Evolutionary conservation across 2,888 invertebrate species (phyloP).

Genomic region (Campoplex nolae): DNA sequence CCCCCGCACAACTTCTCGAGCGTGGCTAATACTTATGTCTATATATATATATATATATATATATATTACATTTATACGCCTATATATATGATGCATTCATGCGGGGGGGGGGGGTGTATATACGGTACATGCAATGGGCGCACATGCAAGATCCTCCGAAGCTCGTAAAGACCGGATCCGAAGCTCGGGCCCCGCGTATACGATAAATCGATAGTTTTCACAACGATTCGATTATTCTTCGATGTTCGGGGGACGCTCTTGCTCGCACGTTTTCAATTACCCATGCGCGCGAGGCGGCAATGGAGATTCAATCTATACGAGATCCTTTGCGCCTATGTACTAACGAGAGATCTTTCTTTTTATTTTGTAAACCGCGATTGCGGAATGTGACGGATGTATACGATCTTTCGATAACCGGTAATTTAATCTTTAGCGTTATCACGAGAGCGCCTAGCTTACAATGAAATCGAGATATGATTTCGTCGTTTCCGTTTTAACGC

Average conservation of each 20-base stretch:
- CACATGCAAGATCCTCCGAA: slow-evolving; percentile 44
- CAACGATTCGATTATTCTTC: slow-evolving; percentile 61
- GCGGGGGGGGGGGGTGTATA: background rate
- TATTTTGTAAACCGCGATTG: too few species aligned
- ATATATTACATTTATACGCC: background rate
- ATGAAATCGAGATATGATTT: background rate
- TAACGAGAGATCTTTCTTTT: background rate
- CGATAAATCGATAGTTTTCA: slow-evolving; percentile 56
- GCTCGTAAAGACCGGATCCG: slow-evolving; percentile 62
- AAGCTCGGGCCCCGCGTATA: slow-evolving; percentile 2
- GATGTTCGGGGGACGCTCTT: background rate
- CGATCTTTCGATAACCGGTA: background rate
- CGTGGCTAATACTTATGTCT: slow-evolving; percentile 8
- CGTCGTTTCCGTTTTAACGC: background rate
- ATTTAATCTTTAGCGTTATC: background rate
- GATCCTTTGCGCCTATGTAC: slow-evolving; percentile 3
- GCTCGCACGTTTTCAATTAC: slow-evolving; percentile 30
- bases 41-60: background rate
- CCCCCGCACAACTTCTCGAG: slow-evolving; percentile 39
- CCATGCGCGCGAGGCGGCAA: background rate
- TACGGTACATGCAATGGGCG: slow-evolving; percentile 12
- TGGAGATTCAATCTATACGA: slow-evolving; percentile 44
- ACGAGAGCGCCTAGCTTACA: background rate
- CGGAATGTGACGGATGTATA: background rate
- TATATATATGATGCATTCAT: background rate